phyloP scores from a whole-genome alignment of 1,140 invertebrate genomes.

The Colletes latitarsis region DNA sequence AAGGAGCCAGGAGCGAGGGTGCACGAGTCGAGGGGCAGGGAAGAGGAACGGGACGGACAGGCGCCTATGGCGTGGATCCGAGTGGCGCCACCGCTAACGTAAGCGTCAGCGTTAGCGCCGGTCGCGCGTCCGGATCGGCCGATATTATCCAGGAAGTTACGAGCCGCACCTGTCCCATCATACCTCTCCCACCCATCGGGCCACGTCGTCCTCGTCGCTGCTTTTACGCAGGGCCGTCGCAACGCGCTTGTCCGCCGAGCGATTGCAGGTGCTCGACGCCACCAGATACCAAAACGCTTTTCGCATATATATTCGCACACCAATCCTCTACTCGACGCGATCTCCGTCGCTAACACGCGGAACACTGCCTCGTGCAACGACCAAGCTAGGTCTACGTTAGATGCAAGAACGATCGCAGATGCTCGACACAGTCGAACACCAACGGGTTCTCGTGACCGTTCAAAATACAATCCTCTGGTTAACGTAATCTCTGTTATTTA shows the following conservation, averaged over 20 bases:
- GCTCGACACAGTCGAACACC: no score
- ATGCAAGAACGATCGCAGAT: no score
- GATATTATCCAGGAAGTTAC: constrained; percentile 72
- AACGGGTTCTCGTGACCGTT: no score
- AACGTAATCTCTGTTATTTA: no score
- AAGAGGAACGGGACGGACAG: constrained; percentile 56
- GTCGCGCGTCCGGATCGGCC: constrained; percentile 62
- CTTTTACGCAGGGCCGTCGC: constrained; percentile 57
- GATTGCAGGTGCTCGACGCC: constrained; percentile 40
- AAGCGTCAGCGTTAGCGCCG: constrained; percentile 66
- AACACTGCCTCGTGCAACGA: constrained; percentile 7
- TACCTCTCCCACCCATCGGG: constrained; percentile 49
- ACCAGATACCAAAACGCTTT: background rate
- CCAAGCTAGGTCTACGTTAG: background rate
- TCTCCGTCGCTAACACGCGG: background rate
- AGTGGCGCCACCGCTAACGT: constrained; percentile 68
- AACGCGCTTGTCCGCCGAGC: constrained; percentile 4
- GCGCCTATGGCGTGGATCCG: constrained; percentile 64
- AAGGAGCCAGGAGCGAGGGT: no score
- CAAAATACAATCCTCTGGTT: no score
- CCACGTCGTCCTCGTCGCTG: constrained; percentile 30
- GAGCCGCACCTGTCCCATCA: constrained; percentile 69
- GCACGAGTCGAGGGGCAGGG: constrained; percentile 6
- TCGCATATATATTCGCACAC: background rate
- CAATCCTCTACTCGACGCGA: constrained; percentile 43